phyloP scores from a whole-genome alignment of 2,797 vertebrate genomes.

The Ambastaia sidthimunki region DNA sequence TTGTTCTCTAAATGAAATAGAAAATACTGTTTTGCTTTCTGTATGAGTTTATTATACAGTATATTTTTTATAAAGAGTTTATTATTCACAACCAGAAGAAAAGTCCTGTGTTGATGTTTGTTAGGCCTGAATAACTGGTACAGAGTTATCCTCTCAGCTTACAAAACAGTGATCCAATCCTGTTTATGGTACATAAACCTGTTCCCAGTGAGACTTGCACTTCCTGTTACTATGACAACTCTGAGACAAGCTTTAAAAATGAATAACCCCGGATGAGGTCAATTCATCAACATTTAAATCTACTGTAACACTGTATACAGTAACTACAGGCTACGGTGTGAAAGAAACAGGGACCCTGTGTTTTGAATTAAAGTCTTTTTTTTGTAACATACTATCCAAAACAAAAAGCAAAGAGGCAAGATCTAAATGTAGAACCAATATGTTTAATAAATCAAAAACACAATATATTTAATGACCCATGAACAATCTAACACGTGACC shows the following conservation, averaged over 20 bases:
- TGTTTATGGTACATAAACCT: not conserved
- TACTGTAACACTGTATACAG: not conserved
- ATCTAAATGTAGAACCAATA: too few species aligned
- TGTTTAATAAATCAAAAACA: too few species aligned
- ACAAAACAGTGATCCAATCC: not conserved
- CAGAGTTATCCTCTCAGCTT: not conserved
- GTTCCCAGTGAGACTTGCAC: not conserved
- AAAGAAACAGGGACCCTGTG: too few species aligned
- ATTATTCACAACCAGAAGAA: not conserved
- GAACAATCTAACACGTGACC: too few species aligned
- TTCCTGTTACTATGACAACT: conserved; percentile 8
- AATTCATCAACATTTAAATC: not conserved
- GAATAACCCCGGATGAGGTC: not conserved
- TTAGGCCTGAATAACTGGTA: not conserved
- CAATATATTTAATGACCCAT: too few species aligned
- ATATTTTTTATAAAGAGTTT: too few species aligned
- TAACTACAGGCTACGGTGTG: too few species aligned
- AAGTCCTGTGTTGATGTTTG: not conserved
- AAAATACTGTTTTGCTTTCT: not conserved
- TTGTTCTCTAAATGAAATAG: too few species aligned
- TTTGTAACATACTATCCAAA: too few species aligned
- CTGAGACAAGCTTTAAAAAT: not conserved
- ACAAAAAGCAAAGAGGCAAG: too few species aligned
- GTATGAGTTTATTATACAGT: too few species aligned
- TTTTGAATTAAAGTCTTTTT: too few species aligned